Conservation (phyloP, 1,140 invertebrate genomes). For the Heliothis subflexa region DNA sequence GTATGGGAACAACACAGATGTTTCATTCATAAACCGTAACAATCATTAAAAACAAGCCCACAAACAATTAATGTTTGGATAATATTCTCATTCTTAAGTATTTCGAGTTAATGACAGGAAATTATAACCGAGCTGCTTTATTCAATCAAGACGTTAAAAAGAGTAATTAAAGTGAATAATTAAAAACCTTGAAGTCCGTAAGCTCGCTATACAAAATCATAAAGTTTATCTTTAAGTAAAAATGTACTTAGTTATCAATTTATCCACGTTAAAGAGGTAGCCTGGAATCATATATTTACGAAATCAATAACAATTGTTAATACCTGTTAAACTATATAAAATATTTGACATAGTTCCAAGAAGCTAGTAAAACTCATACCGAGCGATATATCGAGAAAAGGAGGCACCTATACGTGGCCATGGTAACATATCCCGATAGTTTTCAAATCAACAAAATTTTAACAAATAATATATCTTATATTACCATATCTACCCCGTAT, state of each 20-base stretch:
- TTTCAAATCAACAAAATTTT: neutral
- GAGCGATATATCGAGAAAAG: no score
- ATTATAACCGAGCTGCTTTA: conserved; percentile 24
- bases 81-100: conserved; percentile 15
- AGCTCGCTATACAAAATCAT: neutral
- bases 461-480: no score
- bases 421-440: no score
- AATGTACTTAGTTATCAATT: no score
- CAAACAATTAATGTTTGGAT: conserved; percentile 31
- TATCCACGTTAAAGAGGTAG: no score
- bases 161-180: conserved; percentile 9
- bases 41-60: conserved; percentile 23
- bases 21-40: conserved; percentile 41
- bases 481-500: neutral
- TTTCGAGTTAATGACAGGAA: conserved; percentile 24
- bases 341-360: no score
- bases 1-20: conserved; percentile 13
- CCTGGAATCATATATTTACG: no score
- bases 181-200: conserved; percentile 8
- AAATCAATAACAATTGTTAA: no score
- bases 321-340: no score
- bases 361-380: no score
- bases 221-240: no score
- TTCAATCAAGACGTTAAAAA: neutral
- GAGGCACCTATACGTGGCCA: no score